A percentile compares a stretch with the other conserved stretches of the same genome.
These are phyloP conservation scores for Pheucticus melanocephalus DNA, from an alignment of 2,113 vertebrate genomes.

Conservation along the genomic window DNA sequence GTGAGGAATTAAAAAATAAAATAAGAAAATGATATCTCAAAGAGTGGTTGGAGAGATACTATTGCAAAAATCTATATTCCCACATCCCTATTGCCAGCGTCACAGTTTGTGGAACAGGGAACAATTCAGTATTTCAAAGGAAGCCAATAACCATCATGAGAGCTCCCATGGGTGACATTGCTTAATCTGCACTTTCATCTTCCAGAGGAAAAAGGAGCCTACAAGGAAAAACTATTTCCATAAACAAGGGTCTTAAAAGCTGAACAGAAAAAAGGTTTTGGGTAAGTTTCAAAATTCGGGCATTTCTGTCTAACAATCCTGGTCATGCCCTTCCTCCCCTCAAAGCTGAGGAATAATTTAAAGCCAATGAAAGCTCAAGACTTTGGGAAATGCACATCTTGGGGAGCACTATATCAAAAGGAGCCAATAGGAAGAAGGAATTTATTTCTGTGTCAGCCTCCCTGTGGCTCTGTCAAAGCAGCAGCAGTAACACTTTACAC, in stretches of 20 bases:
- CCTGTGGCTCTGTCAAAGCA: neutral
- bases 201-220: neutral
- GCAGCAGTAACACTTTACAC: neutral
- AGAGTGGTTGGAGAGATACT: neutral
- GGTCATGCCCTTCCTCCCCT: neutral
- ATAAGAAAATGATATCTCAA: neutral
- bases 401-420: fast-evolving
- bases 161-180: neutral
- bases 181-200: slow-evolving; percentile 19
- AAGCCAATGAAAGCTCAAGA: neutral
- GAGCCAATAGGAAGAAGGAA: neutral
- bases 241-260: slow-evolving; percentile 1
- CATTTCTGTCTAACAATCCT: neutral
- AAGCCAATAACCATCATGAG: neutral
- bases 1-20: neutral
- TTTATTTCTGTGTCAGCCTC: neutral
- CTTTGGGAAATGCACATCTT: neutral
- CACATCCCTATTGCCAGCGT: neutral
- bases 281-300: neutral
- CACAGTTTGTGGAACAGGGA: slow-evolving; percentile 9
- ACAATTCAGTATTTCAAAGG: slow-evolving; percentile 21
- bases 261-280: neutral
- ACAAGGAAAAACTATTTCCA: neutral
- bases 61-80: neutral
- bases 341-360: neutral